Percentiles rank a stretch among this genome's conserved stretches.
phyloP scores from a whole-genome alignment of 2,888 invertebrate species.

The Patella depressa region DNA sequence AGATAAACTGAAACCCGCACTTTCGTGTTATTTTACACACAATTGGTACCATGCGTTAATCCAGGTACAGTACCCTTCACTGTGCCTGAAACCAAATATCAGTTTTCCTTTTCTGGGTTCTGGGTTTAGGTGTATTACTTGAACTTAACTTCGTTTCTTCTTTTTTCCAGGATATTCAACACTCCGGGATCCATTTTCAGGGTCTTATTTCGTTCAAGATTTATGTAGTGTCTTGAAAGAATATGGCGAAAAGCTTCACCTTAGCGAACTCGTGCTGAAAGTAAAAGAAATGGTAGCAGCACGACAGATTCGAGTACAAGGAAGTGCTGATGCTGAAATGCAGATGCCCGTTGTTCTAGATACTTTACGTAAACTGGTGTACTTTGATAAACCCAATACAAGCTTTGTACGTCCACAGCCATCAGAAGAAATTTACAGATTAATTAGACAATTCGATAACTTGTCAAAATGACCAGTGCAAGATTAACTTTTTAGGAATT shows the following conservation, averaged over 20 bases:
- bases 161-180: not conserved
- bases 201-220: slow-evolving; percentile 2
- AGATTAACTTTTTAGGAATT: too few relatives aligned
- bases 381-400: not conserved
- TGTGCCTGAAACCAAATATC: too few relatives aligned
- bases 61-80: too few relatives aligned
- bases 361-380: not conserved
- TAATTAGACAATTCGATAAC: not conserved
- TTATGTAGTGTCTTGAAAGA: not conserved
- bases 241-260: not conserved
- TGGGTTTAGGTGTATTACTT: too few relatives aligned
- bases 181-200: not conserved
- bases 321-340: not conserved
- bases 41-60: too few relatives aligned
- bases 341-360: slow-evolving; percentile 3
- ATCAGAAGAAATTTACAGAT: not conserved
- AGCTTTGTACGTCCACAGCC: not conserved
- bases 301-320: not conserved
- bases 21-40: too few relatives aligned
- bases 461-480: too few relatives aligned
- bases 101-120: too few relatives aligned
- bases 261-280: not conserved
- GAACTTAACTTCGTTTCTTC: not conserved
- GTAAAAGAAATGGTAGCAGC: slow-evolving; percentile 8
- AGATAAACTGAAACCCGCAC: too few relatives aligned